Evolutionary conservation across 2,113 vertebrate species (phyloP), one percentile per base, ranked within the genome.

Genomic region (Mastomys coucha): DNA sequence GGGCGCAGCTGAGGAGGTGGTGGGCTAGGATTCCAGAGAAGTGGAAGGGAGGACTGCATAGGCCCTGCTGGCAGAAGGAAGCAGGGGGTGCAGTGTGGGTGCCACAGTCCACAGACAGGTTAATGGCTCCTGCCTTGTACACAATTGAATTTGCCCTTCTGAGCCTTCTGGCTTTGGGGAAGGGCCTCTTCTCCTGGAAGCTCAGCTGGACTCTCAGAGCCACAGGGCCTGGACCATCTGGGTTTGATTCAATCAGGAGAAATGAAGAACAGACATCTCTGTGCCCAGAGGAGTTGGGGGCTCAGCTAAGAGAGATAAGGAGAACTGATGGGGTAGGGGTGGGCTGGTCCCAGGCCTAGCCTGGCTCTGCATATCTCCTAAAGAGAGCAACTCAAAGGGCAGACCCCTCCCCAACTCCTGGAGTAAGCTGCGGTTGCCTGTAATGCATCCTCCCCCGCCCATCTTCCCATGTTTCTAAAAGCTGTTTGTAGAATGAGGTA

Each of bases 101-200:
- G 0, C 49, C 0, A 20, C 76, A 97, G 98, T 96, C 96, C 98
- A 97, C 96, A 98, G 98, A 98, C 98, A 98, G 98, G 98, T 98
- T 98, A 98, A 98, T 98, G 98, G 96, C 92, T 98, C 95, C 97
- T 67, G 17, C 84, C 56, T 70, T 67, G 67, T 51, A 80, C 92
- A 94, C 98, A 98, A 97, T 98, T 98, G 98, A 97, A 98, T 98
- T 98, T 98, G 17, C 9, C 90, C 94, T 98, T 93, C 92, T 65
- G 91, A 97, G 91, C 97, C 97, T 91, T 86, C 80, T 51, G 63
- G 93, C 94, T 96, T 86, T 98, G 93, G 94, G 95, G 94, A 88
- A 85, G 88, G 84, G 6, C 93, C 84, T 94, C 91, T 96, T 81
- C 97, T 76, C 91, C 76, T 88, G 24, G 76, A 93, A 93, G 86